Evolutionary conservation across 2,888 invertebrate species (phyloP), one percentile per base, ranked within the genome.

Genomic region (Melikaiella ostensackeni): DNA sequence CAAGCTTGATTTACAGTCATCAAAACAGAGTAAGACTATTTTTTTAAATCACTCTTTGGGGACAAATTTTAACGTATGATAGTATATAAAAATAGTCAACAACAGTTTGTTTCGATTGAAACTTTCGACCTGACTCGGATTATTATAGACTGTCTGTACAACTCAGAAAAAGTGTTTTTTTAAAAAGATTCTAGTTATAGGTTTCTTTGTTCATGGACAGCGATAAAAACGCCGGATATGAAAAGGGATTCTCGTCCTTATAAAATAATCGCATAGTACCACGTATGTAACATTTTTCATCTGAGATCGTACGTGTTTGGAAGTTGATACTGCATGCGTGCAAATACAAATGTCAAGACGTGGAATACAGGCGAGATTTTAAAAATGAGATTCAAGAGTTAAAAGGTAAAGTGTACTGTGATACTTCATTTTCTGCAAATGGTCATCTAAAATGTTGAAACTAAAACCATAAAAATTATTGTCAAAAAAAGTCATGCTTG

Each of bases 1-100:
- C 46, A 70, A n/a, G 4, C 50, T 33, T 50, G 70, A 50, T 55
- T 70, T 70, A 27, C 30, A 50, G 50, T 30, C n/a, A 70, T 70
- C 19, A 50, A 70, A 70, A 24, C 19, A 30, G 46, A 50, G 30
- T 70, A 27, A 33, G 30, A 70, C 30, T 30, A n/a, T 19, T 21
- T 30, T 70, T 46, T n/a, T n/a, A 21, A 70, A 70, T 50, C 30
- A 30, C 46, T 50, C 70, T 30, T 46, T 30, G n/a, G 50, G 33
- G 50, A 33, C n/a, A 30, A n/a, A 70, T 70, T 70, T 70, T 30
- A 70, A 70, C 70, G 30, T 50, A 70, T 30, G 50, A 46, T 21
- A 21, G 27, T 70, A 50, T 70, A 70, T 70, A 70, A 70, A 70
- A 70, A 70, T 70, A 70, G 50, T 70, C 46, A 70, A 70, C 33